Evolutionary conservation across 2,797 vertebrate species (phyloP).

Genomic region (Echiichthys vipera): DNA sequence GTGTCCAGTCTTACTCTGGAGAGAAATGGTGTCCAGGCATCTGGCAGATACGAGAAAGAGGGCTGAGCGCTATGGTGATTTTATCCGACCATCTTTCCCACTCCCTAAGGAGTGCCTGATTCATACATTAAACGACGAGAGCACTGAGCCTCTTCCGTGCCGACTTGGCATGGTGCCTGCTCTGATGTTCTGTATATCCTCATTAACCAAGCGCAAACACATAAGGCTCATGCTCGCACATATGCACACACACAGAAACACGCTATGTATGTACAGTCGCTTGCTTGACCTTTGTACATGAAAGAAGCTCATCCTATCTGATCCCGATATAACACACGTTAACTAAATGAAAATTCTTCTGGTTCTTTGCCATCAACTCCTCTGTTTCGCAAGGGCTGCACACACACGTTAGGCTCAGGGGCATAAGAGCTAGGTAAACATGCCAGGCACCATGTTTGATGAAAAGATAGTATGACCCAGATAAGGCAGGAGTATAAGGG

Average conservation of each 20-base stretch:
- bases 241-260: constrained; percentile 29
- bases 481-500: constrained; percentile 48
- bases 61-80: constrained; percentile 33
- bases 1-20: constrained; percentile 22
- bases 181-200: constrained; percentile 69
- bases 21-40: constrained; percentile 14
- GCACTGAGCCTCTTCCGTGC: constrained; percentile 45
- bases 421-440: constrained; percentile 45
- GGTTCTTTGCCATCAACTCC: constrained; percentile 24
- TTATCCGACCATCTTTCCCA: constrained; percentile 44
- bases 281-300: constrained; percentile 20
- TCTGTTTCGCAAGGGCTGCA: constrained; percentile 11
- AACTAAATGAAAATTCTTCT: constrained; percentile 39
- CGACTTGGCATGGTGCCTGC: constrained; percentile 65
- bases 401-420: constrained; percentile 7
- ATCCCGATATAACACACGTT: constrained; percentile 22
- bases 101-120: constrained; percentile 53
- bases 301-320: constrained; percentile 21
- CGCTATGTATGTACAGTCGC: constrained; percentile 29
- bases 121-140: constrained; percentile 59
- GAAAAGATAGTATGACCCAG: constrained; percentile 56
- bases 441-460: constrained; percentile 41
- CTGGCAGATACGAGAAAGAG: constrained; percentile 6
- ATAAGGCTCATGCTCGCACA: constrained; percentile 46
- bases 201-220: constrained; percentile 68